phyloP scores from a whole-genome alignment of 2,797 vertebrate species.

The Platyrinchus mystaceus region DNA sequence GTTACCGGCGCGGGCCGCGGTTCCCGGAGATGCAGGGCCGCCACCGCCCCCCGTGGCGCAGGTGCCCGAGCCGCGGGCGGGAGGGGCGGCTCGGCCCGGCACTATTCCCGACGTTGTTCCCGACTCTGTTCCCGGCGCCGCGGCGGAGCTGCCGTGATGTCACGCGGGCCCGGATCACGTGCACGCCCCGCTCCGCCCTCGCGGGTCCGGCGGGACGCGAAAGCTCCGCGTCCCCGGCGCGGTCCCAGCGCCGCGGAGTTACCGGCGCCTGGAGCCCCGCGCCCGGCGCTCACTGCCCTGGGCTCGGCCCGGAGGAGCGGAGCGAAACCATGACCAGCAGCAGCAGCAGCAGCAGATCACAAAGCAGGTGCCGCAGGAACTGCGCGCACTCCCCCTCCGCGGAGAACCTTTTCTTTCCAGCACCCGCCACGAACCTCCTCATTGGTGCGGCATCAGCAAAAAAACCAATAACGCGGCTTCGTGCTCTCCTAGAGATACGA shows the following conservation, averaged over 20 bases:
- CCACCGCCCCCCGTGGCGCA: not conserved
- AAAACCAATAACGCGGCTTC: accelerated
- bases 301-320: not conserved
- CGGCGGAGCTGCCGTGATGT: not conserved
- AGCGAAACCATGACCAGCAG: not conserved
- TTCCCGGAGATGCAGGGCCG: not conserved
- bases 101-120: not conserved
- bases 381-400: not conserved
- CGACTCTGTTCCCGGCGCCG: not conserved
- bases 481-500: not conserved
- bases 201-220: not conserved
- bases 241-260: not conserved
- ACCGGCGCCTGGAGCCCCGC: not conserved
- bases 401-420: too few relatives aligned
- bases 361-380: not conserved
- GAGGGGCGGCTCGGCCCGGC: not conserved
- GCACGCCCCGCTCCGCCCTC: not conserved
- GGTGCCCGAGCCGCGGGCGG: not conserved
- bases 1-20: not conserved
- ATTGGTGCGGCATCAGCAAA: not conserved
- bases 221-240: not conserved
- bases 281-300: not conserved
- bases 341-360: too few relatives aligned
- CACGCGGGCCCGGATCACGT: not conserved
- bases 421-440: not conserved